Base-by-base conservation (phyloP, 2,113 vertebrate genomes). In the Zosterops japonicus region DNA sequence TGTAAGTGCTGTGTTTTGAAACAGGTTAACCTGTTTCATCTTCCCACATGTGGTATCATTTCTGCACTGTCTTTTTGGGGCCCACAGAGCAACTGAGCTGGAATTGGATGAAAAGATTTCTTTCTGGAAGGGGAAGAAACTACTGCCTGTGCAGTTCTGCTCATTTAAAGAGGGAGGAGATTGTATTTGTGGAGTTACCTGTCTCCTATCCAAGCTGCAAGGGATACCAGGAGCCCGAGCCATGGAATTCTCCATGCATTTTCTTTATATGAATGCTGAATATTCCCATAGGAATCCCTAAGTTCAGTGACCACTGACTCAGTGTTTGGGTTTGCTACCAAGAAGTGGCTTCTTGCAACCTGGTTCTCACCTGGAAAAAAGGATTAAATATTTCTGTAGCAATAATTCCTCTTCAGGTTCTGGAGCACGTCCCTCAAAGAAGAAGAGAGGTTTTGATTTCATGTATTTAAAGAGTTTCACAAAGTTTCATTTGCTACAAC, bases 11-110 rank as follows among this genome's bases (percentile, higher is more conserved):
- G 69, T 39, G 9, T 77, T 96, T 75, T 67, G 56, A 88, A 87
- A 52, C 44, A 82, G 42, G 57, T 85, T 93, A 96, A 84, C 68
- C 55, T 20, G 18, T 83, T 93, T 93, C 50, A 78, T 93, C 85
- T 94, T 19, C 55, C 89, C 70, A 64, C 20, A 35, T 69, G 82
- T 96, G 80, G 53, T 85, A 46, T n/a, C 67, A 39, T 87, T 90
- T 90, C 76, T 80, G 22, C 5, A 9, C 8, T 44, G 56, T 71
- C 9, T 42, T 53, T 53, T 47, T 83, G 63, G 63, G 55, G 61
- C 72, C 63, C 22, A 28, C 14, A 1, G 11, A 61, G 63, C 31
- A 71, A 33, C 42, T 46, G 75, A 79, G n/a, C 36, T 76, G 85
- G 59, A 93, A 42, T 16, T 0, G 0, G 70, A 94, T 83, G 29